Base-by-base conservation (phyloP, 2,888 invertebrate species). In the Pycnomerus fuliginosus region DNA sequence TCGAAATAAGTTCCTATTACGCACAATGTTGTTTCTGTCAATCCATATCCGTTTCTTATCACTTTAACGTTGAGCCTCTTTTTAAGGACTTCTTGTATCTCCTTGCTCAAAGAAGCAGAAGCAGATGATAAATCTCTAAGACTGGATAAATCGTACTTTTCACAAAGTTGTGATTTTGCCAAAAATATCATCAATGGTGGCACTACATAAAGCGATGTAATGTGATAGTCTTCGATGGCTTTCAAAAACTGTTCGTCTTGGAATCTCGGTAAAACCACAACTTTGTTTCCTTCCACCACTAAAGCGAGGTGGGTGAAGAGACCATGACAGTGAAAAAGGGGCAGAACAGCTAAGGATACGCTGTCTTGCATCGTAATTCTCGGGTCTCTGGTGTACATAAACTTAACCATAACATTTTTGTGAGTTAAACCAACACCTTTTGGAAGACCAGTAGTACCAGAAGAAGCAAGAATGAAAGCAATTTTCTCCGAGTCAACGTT, bases 171-270 rank as follows among this genome's bases (percentile, higher is more conserved):
- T 64, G 85, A 83, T 69, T 90, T 90, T 0, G 87, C 85, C 44
- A 93, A 69, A 66, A 91, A 88, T 16, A 90, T 80, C 63, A 88
- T 80, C 22, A 93, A 73, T 0, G 92, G 90, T 1, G 93, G 93
- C 3, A 91, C 92, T 49, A 89, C 70, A 8, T 81, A 80, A 1
- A 83, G 74, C 68, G 80, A 74, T 44, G 80, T 78, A 2, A 87
- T 77, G 75, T 80, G 82, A 60, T 83, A 78, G 46, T 82, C 78
- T 61, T 88, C 80, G 55, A 91, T 80, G 1, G 82, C 76, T 54
- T 78, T 77, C 24, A 91, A 73, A 64, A 85, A 90, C 8, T 76
- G 67, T 44, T 82, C 75, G 34, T 59, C 61, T 10, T 62, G 53
- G 38, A 65, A 67, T 33, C 47, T 54, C 11, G 50, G 48, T 37